These are phyloP conservation scores for Oreochromis mossambicus DNA, from an alignment of 2,797 vertebrate species.

Conservation along the genomic window DNA sequence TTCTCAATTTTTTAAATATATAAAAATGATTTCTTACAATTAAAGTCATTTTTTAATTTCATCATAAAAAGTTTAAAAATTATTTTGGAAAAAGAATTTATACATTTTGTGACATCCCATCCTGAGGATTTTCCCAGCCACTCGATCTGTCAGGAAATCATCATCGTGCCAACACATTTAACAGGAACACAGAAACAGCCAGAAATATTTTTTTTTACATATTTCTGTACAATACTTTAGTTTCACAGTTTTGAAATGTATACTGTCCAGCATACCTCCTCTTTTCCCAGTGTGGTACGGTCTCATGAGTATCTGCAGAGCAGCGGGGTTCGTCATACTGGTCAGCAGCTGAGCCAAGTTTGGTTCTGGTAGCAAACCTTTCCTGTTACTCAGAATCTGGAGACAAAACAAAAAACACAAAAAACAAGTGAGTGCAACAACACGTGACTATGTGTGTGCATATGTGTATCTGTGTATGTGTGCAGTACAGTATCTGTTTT, in stretches of 20 bases:
- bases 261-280: slow-evolving; percentile 69
- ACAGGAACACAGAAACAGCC: neutral
- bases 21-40: neutral
- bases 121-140: neutral
- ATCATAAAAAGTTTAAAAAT: neutral
- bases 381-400: slow-evolving; percentile 89
- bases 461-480: neutral
- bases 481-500: slow-evolving; percentile 31
- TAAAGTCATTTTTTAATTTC: neutral
- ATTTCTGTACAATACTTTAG: neutral
- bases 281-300: slow-evolving; percentile 85
- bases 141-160: neutral
- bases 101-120: neutral
- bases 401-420: neutral
- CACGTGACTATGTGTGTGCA: neutral
- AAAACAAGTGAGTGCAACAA: neutral
- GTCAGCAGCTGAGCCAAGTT: slow-evolving; percentile 91
- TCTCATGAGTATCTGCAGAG: slow-evolving; percentile 91
- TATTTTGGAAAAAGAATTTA: neutral
- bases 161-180: neutral
- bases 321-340: slow-evolving; percentile 91
- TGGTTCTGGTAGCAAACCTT: slow-evolving; percentile 92
- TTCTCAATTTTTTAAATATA: neutral
- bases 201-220: neutral
- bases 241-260: neutral